phyloP scores from a whole-genome alignment of 2,797 vertebrate species.

The Zenarchopterus dispar region DNA sequence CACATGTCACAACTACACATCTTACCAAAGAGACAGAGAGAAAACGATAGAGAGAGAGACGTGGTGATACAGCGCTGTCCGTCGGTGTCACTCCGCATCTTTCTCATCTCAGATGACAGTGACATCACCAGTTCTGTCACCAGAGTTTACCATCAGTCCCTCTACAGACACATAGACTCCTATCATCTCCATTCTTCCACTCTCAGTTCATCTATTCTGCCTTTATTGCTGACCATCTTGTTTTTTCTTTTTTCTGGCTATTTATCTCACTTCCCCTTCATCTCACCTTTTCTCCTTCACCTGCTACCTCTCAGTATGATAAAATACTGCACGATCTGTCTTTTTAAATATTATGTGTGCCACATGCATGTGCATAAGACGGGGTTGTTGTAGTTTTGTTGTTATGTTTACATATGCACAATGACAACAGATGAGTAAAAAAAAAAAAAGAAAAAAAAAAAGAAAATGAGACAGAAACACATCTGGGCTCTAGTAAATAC shows the following conservation, averaged over 20 bases:
- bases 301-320: constrained; percentile 4
- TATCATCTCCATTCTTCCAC: constrained; percentile 27
- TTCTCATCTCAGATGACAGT: constrained; percentile 62
- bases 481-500: too few relatives aligned
- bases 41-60: constrained; percentile 26
- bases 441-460: background rate
- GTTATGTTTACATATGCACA: background rate
- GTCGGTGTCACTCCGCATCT: constrained; percentile 67
- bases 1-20: constrained; percentile 75
- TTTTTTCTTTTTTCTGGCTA: constrained; percentile 25
- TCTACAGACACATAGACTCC: constrained; percentile 44
- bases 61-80: constrained; percentile 50
- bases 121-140: constrained; percentile 77
- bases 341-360: constrained; percentile 1
- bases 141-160: constrained; percentile 68
- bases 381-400: background rate
- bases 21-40: constrained; percentile 48
- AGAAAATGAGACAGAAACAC: too few relatives aligned
- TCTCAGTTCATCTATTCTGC: constrained; percentile 33
- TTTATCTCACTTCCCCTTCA: background rate
- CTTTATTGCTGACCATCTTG: constrained; percentile 28
- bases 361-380: background rate
- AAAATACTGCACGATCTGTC: background rate
- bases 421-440: background rate
- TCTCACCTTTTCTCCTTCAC: constrained; percentile 8